A percentile compares a stretch with the other conserved stretches of the same genome.
These are phyloP conservation scores for Cyrtodaria siliqua DNA, from an alignment of 2,888 invertebrate species.

Conservation along the genomic window DNA sequence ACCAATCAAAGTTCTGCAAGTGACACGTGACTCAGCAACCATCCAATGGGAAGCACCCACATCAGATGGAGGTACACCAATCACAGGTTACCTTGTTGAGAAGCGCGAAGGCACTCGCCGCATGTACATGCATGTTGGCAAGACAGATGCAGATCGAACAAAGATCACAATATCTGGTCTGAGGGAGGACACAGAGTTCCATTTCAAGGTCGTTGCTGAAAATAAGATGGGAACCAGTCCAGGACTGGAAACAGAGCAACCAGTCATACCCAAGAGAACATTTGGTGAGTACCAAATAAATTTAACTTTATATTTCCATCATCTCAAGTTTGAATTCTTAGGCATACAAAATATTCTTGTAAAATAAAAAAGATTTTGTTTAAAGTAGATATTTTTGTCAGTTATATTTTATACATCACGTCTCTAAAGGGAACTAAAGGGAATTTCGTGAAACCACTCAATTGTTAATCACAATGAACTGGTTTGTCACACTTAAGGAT, in stretches of 20 bases:
- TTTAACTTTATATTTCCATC: no score
- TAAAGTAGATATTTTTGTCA: no score
- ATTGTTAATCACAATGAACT: no score
- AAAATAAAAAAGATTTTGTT: no score
- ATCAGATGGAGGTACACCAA: conserved; percentile 84
- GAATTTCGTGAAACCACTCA: no score
- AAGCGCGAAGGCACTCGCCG: conserved; percentile 79
- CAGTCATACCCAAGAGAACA: conserved; percentile 90
- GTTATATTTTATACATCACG: no score
- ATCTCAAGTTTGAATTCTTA: no score
- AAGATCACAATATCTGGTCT: conserved; percentile 87
- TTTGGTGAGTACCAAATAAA: conserved; percentile 82
- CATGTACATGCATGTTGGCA: conserved; percentile 81
- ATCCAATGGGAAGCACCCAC: conserved; percentile 85
- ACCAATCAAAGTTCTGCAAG: conserved; percentile 81
- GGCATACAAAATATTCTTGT: no score
- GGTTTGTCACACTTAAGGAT: no score
- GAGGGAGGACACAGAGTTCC: conserved; percentile 92
- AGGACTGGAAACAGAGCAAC: conserved; percentile 90
- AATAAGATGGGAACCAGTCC: conserved; percentile 94
- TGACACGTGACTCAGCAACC: conserved; percentile 83
- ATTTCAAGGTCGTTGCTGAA: conserved; percentile 94
- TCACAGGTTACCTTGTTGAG: conserved; percentile 83
- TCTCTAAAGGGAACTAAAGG: no score
- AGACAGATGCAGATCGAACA: conserved; percentile 75